phyloP scores from a whole-genome alignment of 2,113 vertebrate genomes.

The Dromas ardeola region DNA sequence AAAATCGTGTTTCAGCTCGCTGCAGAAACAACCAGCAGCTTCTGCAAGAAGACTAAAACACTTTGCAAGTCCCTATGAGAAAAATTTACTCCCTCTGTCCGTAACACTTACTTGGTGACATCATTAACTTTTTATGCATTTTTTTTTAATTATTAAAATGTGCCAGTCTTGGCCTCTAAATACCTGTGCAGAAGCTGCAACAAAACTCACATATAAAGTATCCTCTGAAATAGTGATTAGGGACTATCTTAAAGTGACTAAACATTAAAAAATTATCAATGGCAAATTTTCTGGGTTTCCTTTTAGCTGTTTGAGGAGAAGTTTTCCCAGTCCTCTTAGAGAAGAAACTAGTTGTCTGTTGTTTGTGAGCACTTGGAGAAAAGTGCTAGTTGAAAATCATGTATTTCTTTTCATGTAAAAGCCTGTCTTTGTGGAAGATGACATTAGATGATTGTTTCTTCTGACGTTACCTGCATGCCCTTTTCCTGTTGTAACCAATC shows the following conservation, averaged over 20 bases:
- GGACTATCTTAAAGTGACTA: not conserved
- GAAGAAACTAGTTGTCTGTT: not conserved
- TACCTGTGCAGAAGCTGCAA: not conserved
- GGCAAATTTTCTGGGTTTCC: not conserved
- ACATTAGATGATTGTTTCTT: not conserved
- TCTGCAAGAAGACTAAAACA: not conserved
- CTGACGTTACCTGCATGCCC: not conserved
- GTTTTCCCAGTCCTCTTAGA: not conserved
- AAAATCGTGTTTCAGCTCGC: not conserved
- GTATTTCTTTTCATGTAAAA: not conserved
- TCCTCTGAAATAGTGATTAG: not conserved
- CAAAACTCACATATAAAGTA: not conserved
- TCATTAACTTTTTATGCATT: not conserved
- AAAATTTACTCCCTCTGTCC: not conserved
- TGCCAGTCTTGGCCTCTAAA: not conserved
- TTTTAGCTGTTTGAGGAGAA: not conserved
- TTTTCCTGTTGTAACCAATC: not conserved
- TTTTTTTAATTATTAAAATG: not conserved
- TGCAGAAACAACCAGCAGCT: not conserved
- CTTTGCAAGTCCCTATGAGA: not conserved
- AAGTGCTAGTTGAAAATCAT: not conserved
- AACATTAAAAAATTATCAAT: not conserved
- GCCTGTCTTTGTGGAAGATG: not conserved
- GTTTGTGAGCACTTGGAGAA: not conserved
- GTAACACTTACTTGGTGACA: not conserved